A percentile compares a stretch with the other conserved stretches of the same genome.
phyloP scores from a whole-genome alignment of 2,113 vertebrate species.

The Xiphias gladius region DNA sequence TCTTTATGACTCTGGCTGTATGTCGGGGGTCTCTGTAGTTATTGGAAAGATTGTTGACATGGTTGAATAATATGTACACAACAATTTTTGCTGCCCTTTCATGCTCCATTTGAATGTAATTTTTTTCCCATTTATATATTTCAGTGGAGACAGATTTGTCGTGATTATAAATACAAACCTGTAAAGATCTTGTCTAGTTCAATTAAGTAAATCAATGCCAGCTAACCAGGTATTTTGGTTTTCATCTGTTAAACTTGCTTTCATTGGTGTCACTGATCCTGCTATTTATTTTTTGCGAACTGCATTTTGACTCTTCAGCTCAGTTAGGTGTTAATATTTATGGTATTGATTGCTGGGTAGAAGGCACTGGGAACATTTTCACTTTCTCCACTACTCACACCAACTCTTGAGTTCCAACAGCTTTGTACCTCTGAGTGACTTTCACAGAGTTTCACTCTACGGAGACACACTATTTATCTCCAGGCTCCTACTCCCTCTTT shows the following conservation, averaged over 20 bases:
- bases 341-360: neutral
- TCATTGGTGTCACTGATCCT: neutral
- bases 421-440: slow-evolving; percentile 43
- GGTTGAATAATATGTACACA: neutral
- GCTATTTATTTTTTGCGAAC: neutral
- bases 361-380: neutral
- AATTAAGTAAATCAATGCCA: no score
- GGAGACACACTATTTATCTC: slow-evolving; percentile 50
- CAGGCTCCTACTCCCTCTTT: slow-evolving; percentile 20
- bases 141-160: neutral
- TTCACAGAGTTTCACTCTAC: slow-evolving; percentile 43
- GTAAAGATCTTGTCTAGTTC: neutral
- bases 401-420: slow-evolving; percentile 24
- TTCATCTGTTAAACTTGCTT: neutral
- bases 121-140: no score
- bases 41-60: no score
- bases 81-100: no score
- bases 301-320: neutral
- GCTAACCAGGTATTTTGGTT: neutral
- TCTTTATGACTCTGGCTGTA: no score
- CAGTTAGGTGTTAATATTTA: neutral
- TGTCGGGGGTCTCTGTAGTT: no score
- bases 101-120: neutral
- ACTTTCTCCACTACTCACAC: neutral
- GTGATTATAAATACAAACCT: neutral